These are phyloP conservation scores for Oscheius onirici DNA, from an alignment of 2,888 invertebrate species.

Conservation along the genomic window DNA sequence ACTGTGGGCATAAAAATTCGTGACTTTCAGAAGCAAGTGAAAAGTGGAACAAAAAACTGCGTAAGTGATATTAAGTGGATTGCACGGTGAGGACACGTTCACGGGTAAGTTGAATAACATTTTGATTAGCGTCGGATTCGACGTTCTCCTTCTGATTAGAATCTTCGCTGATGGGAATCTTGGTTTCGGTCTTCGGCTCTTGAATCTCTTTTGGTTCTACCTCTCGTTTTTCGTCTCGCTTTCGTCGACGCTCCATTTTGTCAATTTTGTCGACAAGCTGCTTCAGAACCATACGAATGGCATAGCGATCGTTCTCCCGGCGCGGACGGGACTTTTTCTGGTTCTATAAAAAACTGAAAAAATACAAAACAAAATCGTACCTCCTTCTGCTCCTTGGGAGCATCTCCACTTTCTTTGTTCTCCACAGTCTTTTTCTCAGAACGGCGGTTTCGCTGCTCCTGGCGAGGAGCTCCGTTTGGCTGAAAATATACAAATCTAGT, in stretches of 20 bases:
- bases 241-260: conserved; percentile 5
- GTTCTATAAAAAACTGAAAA: neutral
- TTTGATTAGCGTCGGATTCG: conserved; percentile 44
- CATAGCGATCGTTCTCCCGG: conserved; percentile 12
- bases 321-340: neutral
- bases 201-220: neutral
- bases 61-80: conserved; percentile 1
- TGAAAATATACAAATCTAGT: neutral
- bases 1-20: too few species aligned
- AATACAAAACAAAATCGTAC: too few species aligned
- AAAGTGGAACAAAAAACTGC: conserved; percentile 9
- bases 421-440: conserved; percentile 1
- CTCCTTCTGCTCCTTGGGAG: neutral
- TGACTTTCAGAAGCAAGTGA: conserved; percentile 3
- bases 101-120: conserved; percentile 43
- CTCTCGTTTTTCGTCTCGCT: conserved; percentile 6
- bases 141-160: neutral
- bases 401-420: neutral
- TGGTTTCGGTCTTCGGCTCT: neutral
- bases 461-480: neutral
- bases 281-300: neutral
- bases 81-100: conserved; percentile 35
- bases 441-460: conserved; percentile 5
- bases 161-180: neutral
- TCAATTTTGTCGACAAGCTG: conserved; percentile 20